These are phyloP conservation scores for Brienomyrus longianalis DNA, from an alignment of 2,113 vertebrate genomes.

Conservation along the genomic window DNA sequence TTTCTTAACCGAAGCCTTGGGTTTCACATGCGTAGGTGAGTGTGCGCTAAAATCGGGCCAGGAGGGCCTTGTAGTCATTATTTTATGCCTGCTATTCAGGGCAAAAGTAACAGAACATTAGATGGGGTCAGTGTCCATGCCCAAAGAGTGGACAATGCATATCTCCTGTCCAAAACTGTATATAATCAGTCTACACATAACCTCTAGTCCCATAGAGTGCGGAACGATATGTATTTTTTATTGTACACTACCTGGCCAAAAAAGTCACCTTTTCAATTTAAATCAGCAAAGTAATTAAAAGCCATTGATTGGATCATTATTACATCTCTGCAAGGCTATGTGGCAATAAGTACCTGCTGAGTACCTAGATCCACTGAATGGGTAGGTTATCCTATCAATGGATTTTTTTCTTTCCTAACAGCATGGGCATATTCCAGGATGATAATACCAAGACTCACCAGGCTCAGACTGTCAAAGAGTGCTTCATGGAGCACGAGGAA, in stretches of 20 bases:
- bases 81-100: slow-evolving; percentile 54
- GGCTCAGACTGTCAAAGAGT: background rate
- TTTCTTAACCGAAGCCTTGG: slow-evolving; percentile 55
- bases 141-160: background rate
- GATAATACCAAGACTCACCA: background rate
- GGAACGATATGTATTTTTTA: background rate
- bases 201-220: background rate
- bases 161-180: background rate
- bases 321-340: background rate
- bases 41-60: slow-evolving; percentile 55
- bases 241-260: background rate
- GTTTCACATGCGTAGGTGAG: slow-evolving; percentile 62
- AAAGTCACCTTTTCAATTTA: background rate
- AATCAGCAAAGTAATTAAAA: background rate
- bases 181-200: background rate
- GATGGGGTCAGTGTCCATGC: slow-evolving; percentile 8
- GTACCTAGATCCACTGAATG: background rate
- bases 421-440: background rate
- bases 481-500: background rate
- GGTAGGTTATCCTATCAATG: background rate
- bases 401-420: background rate
- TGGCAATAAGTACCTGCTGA: background rate
- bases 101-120: slow-evolving; percentile 40
- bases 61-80: slow-evolving; percentile 54
- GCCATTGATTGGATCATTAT: background rate